Base-by-base conservation (phyloP, 2,888 invertebrate genomes). In the Lasioglossum morio region DNA sequence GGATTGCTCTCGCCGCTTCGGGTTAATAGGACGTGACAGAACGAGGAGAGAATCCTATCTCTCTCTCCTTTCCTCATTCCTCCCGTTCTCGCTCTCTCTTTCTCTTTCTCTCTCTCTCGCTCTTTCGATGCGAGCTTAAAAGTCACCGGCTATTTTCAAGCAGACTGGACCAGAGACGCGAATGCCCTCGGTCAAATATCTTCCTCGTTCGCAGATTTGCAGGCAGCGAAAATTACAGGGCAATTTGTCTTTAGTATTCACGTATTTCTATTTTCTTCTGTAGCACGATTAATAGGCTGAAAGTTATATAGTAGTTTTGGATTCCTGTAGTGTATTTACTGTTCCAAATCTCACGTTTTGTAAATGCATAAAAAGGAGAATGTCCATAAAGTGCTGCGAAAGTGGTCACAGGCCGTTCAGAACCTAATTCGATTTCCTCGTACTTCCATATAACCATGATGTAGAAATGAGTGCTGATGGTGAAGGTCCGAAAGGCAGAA, bases 11-110 rank as follows among this genome's bases (percentile, higher is more conserved):
- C 81, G 43, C 53, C 57, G 43, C 57, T 66, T 69, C 80, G 46
- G 75, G 37, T 76, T 85, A 86, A 85, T 85, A 86, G 86, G 57
- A 81, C 79, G 79, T 46, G 73, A 70, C 85, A 60, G 60, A 60
- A 60, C 60, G 60, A 60, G 5, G 60, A 27, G 60, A 16, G 60
- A n/a, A 60, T 60, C n/a, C 57, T 27, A 27, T 60, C 14, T 4
- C 27, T 4, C 60, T 14, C 12, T 27, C n/a, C 1, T 14, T 27
- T 12, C 4, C 60, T 60, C 27, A 19, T 60, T n/a, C 4, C 60
- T 60, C 4, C 57, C 12, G 12, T 12, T 16, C 60, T 5, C 2
- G 14, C 60, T 27, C 14, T 14, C n/a, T 27, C 60, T 27, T 12
- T 60, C 60, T 27, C 60, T 12, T 14, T 60, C 1, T 14, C n/a